Percentiles rank a stretch among this genome's conserved stretches.
Conservation (phyloP, 2,888 invertebrate genomes). For the Rhorus exstirpatorius region DNA sequence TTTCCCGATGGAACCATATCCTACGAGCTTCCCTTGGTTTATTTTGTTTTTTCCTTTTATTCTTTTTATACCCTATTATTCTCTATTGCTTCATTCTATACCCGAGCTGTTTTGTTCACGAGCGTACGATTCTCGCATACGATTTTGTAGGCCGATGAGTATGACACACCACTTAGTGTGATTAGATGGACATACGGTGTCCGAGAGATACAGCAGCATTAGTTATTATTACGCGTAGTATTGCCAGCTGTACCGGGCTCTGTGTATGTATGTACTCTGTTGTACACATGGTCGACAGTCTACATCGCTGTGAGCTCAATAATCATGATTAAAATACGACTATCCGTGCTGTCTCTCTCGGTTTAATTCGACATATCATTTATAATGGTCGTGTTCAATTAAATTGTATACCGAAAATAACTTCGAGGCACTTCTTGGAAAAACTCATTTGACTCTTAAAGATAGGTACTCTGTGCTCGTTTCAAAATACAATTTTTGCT, state of each 20-base stretch:
- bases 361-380: slow-evolving; percentile 61
- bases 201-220: slow-evolving; percentile 54
- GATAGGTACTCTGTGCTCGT: slow-evolving; percentile 8
- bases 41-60: neutral
- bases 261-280: too few relatives aligned
- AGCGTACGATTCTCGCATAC: neutral
- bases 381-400: slow-evolving; percentile 53
- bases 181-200: slow-evolving; percentile 71
- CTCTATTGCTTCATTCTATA: slow-evolving; percentile 1
- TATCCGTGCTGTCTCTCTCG: slow-evolving; percentile 34
- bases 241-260: slow-evolving; percentile 61
- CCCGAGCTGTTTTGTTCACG: slow-evolving; percentile 29
- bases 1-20: too few relatives aligned
- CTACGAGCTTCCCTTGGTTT: too few relatives aligned
- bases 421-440: too few relatives aligned
- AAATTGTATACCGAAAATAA: slow-evolving; percentile 25
- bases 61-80: neutral
- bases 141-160: slow-evolving; percentile 63
- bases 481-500: slow-evolving; percentile 27
- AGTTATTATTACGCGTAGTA: slow-evolving; percentile 59
- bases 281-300: slow-evolving; percentile 56
- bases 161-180: slow-evolving; percentile 71
- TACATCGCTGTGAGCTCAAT: slow-evolving; percentile 68
- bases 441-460: too few relatives aligned
- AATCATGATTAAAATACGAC: slow-evolving; percentile 65